These are phyloP conservation scores for Chaenodraco wilsoni DNA, from an alignment of 2,797 vertebrate genomes.

Conservation along the genomic window DNA sequence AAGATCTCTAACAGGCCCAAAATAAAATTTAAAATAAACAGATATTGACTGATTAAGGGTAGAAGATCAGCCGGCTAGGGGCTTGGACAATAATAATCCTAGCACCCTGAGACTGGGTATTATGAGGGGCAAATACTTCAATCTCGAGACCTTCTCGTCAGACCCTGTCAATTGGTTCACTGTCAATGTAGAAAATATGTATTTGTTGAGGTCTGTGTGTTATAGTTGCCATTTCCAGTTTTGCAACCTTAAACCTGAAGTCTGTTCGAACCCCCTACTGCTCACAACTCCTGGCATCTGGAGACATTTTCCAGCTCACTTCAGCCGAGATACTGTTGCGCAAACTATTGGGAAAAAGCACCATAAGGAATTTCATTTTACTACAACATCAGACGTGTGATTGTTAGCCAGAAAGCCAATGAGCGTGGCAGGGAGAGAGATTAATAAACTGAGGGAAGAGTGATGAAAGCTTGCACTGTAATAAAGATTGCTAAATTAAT, in stretches of 20 bases:
- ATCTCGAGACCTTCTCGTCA: background rate
- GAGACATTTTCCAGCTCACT: conserved; percentile 65
- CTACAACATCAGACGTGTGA: conserved; percentile 58
- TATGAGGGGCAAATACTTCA: background rate
- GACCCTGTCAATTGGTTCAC: background rate
- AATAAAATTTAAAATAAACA: background rate
- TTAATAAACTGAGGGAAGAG: conserved; percentile 54
- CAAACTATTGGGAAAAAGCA: conserved; percentile 39
- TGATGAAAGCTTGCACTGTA: conserved; percentile 52
- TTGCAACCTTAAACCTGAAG: conserved; percentile 30
- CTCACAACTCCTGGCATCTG: conserved; percentile 52
- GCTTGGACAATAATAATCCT: background rate
- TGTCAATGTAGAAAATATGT: background rate
- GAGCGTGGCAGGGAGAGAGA: conserved; percentile 39
- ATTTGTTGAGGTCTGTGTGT: background rate
- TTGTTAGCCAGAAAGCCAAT: conserved; percentile 55
- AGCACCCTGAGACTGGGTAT: background rate
- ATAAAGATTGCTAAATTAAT: conserved; percentile 52
- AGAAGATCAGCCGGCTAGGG: background rate
- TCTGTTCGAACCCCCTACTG: conserved; percentile 32
- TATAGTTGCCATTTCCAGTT: conserved; percentile 26
- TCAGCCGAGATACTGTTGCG: conserved; percentile 38
- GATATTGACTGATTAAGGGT: background rate
- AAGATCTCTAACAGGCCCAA: background rate
- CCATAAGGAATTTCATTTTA: conserved; percentile 42